A percentile compares a stretch with the other conserved stretches of the same genome.
These are phyloP conservation scores for Papilio demoleus DNA, from an alignment of 2,888 invertebrate species.

Conservation along the genomic window DNA sequence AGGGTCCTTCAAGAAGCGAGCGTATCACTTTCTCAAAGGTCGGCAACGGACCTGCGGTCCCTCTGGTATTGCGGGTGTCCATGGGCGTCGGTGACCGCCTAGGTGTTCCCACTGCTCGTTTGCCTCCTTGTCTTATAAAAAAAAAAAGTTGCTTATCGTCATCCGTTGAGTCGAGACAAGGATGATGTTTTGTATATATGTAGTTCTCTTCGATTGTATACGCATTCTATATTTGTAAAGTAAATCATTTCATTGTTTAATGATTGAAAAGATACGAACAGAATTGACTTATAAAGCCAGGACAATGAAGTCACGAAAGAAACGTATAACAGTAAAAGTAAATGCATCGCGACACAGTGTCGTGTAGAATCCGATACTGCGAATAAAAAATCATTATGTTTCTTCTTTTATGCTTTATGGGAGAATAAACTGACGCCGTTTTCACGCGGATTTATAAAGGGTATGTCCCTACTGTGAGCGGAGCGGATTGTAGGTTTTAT, in stretches of 20 bases:
- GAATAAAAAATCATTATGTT: slow-evolving; percentile 55
- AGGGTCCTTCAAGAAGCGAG: too few relatives aligned
- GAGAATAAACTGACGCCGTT: slow-evolving; percentile 62
- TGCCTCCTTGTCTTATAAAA: too few relatives aligned
- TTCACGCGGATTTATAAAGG: slow-evolving; percentile 52
- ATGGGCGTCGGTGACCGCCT: too few relatives aligned
- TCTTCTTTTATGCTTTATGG: slow-evolving; percentile 63
- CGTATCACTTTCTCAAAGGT: too few relatives aligned
- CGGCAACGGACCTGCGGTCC: too few relatives aligned
- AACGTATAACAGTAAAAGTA: slow-evolving; percentile 33
- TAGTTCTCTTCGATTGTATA: too few relatives aligned
- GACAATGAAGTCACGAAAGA: slow-evolving; percentile 29
- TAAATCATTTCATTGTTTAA: not conserved
- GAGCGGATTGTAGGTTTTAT: not conserved
- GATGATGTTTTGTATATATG: too few relatives aligned
- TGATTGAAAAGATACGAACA: slow-evolving; percentile 6
- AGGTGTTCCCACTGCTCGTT: too few relatives aligned
- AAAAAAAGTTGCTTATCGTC: too few relatives aligned
- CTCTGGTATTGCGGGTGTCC: too few relatives aligned
- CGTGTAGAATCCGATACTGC: slow-evolving; percentile 48
- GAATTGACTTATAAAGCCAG: slow-evolving; percentile 24
- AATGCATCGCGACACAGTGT: slow-evolving; percentile 42
- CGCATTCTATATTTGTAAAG: too few relatives aligned
- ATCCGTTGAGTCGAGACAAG: too few relatives aligned
- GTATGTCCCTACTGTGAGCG: slow-evolving; percentile 49